Conservation (phyloP, 2,888 invertebrate genomes). For the Drosophila koepferae region DNA sequence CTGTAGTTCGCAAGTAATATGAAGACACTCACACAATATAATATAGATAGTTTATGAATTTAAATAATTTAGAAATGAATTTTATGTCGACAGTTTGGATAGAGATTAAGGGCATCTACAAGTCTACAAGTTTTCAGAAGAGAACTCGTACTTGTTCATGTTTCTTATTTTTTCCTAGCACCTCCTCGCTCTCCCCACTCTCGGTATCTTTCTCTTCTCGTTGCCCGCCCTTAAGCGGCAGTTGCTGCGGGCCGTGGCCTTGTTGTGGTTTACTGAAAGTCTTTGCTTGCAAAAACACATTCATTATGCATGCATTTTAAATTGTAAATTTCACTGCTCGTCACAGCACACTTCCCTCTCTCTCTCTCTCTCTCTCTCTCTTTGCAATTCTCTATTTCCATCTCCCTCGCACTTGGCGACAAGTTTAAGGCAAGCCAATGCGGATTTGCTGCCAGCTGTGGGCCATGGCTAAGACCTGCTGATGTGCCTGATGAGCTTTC, state of each 20-base stretch:
- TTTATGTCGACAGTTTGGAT: not conserved
- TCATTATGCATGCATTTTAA: constrained; percentile 77
- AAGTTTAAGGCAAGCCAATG: constrained; percentile 20
- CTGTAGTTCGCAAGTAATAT: not conserved
- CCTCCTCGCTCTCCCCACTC: constrained; percentile 4
- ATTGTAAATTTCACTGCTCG: constrained; percentile 73
- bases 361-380: too few relatives aligned
- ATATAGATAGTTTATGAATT: not conserved
- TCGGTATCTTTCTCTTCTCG: not conserved
- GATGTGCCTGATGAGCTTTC: constrained; percentile 74
- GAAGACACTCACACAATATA: not conserved
- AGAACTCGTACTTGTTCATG: not conserved
- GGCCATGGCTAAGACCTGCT: constrained; percentile 63
- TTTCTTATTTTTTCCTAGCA: constrained; percentile 1
- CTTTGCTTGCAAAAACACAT: constrained; percentile 72
- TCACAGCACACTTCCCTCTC: constrained; percentile 10
- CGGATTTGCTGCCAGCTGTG: constrained; percentile 62
- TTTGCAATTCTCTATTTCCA: not conserved
- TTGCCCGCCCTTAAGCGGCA: constrained; percentile 17
- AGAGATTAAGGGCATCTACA: not conserved
- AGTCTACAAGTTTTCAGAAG: not conserved
- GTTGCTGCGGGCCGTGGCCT: constrained; percentile 48
- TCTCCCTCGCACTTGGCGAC: not conserved
- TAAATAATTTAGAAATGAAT: not conserved
- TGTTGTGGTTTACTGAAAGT: constrained; percentile 53